Conservation (phyloP, 2,113 vertebrate species). For the Pelvicachromis taeniatus region DNA sequence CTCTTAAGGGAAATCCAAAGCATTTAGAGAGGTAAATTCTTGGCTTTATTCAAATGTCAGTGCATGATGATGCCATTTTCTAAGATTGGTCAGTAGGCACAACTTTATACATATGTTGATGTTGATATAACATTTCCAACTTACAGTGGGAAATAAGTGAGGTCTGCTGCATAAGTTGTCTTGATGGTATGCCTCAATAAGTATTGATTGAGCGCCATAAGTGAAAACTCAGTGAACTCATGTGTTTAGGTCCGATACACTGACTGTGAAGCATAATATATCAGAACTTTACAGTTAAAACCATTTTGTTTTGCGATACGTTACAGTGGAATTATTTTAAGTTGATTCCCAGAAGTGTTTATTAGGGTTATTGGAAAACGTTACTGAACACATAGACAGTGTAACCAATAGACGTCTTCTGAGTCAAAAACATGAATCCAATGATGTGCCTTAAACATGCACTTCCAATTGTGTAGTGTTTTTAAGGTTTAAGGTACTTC, state of each 20-base stretch:
- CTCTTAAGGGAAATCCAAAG: background rate
- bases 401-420: background rate
- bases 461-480: background rate
- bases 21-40: background rate
- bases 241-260: background rate
- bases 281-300: background rate
- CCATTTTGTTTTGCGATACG: background rate
- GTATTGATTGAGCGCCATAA: background rate
- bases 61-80: background rate
- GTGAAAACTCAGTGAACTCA: background rate
- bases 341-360: background rate
- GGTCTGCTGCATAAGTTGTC: background rate
- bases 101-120: background rate
- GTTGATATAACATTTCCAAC: background rate
- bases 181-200: background rate
- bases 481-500: background rate
- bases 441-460: no score
- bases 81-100: background rate
- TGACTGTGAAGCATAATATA: background rate
- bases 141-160: background rate
- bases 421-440: background rate
- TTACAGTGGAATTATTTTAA: background rate
- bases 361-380: background rate
- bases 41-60: background rate
- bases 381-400: background rate